Percentiles rank a stretch among this genome's conserved stretches.
Conservation (phyloP, 2,113 vertebrate genomes). For the Percina caprodes region DNA sequence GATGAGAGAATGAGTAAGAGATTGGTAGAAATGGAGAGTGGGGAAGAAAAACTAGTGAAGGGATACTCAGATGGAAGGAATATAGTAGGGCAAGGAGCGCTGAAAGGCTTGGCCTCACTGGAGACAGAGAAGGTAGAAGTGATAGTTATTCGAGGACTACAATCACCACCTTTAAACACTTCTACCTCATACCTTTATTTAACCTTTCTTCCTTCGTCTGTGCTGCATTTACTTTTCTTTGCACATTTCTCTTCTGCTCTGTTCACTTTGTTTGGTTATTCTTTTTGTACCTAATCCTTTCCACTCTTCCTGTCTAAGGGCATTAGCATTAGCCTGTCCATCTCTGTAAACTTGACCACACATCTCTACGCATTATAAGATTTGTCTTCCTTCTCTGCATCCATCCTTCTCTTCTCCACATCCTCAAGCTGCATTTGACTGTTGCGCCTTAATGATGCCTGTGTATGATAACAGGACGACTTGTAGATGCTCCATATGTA, state of each 20-base stretch:
- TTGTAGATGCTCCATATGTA: conserved; percentile 37
- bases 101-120: conserved; percentile 16
- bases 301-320: not conserved
- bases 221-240: not conserved
- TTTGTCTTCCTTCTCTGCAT: not conserved
- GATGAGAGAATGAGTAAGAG: conserved; percentile 53
- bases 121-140: conserved; percentile 23
- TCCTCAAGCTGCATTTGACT: conserved; percentile 23
- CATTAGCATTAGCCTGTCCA: not conserved
- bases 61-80: conserved; percentile 13
- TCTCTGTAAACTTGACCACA: not conserved
- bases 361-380: not conserved
- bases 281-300: not conserved
- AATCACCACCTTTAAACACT: not conserved
- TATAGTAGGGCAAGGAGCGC: conserved; percentile 1
- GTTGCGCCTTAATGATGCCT: conserved; percentile 38
- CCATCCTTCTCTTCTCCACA: not conserved
- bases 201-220: not conserved
- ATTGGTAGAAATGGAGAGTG: conserved; percentile 19
- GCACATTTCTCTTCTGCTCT: not conserved
- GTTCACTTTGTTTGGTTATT: not conserved
- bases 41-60: conserved; percentile 15
- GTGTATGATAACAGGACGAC: conserved; percentile 38
- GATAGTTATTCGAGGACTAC: not conserved
- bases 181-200: not conserved